Evolutionary conservation across 2,113 vertebrate genomes (phyloP), one percentile per base, ranked within the genome.

Genomic region (Haemorhous mexicanus): DNA sequence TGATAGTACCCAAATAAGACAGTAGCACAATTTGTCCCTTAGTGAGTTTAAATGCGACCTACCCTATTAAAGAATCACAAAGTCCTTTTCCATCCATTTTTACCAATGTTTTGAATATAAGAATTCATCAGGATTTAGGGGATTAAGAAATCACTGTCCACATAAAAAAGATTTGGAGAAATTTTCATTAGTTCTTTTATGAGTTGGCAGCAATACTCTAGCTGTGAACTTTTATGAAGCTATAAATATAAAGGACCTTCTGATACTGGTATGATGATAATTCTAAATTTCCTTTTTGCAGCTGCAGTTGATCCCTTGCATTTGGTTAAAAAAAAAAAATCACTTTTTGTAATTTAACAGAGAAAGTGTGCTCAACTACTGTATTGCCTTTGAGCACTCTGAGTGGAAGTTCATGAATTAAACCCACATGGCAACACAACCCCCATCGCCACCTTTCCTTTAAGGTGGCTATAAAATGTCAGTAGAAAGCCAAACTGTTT

Each of bases 271-370:
- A 96, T 90, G 97, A 98, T 98, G 97, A 98, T 98, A 98, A 98
- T 98, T 97, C 97, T 98, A 98, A 98, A 98, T 98, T 98, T 98
- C 98, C 97, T 98, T 96, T 98, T 98, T 95, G 97, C 97, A 98
- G 97, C 97, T 98, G 96, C 93, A 97, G 94, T 97, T 98, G 97
- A 98, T 98, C 97, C 96, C 93, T 62, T 94, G 90, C 91, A 97
- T 98, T 98, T 97, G 92, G 94, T 97, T 61, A 66, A 87, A 97
- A 97, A 92, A 62, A 59, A 62, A 49, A 63, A 53, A 52, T 78
- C 73, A 87, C 70, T 97, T 95, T 97, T 91, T 96, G 94, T 93
- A 94, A 97, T 93, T 96, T 96, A 97, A 96, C 94, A 95, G 94
- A 97, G 94, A 97, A 97, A 96, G 93, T 97, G 97, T 97, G 97